These are phyloP conservation scores for Ptyas mucosa DNA, from an alignment of 2,113 vertebrate genomes.

Conservation along the genomic window DNA sequence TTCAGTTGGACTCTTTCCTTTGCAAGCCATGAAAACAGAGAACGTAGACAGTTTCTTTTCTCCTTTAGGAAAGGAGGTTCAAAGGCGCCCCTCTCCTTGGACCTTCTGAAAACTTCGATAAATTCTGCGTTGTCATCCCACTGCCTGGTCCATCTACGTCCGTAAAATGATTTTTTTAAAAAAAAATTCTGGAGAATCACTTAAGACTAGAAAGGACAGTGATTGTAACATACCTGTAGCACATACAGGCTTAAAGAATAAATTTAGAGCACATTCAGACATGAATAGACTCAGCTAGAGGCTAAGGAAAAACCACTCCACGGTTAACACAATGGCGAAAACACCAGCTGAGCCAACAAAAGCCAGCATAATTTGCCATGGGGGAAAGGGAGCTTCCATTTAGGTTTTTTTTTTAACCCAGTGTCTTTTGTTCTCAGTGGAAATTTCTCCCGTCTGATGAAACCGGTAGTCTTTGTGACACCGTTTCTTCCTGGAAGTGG, in stretches of 20 bases:
- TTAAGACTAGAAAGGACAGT: not conserved
- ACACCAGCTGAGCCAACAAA: not conserved
- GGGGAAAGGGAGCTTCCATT: not conserved
- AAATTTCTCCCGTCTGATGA: not conserved
- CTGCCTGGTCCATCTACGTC: not conserved
- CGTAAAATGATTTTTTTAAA: not conserved
- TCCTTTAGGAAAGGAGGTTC: not conserved
- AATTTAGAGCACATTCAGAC: not conserved
- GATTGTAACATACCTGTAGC: not conserved
- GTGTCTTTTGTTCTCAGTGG: not conserved
- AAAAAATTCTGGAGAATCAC: constrained; percentile 25
- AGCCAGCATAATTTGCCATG: not conserved
- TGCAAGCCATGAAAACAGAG: not conserved
- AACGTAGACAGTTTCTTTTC: not conserved
- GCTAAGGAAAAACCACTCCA: not conserved
- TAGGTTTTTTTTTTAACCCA: not conserved
- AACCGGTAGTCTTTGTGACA: fast-evolving
- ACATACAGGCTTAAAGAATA: not conserved
- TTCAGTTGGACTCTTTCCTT: not conserved
- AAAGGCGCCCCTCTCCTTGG: not conserved
- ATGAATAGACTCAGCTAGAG: constrained; percentile 35
- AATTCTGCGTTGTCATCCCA: not conserved
- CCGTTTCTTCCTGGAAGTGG: not conserved
- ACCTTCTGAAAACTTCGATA: not conserved
- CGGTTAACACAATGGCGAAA: not conserved